These are phyloP conservation scores for Fregetta grallaria DNA, from an alignment of 2,113 vertebrate genomes.

Conservation along the genomic window DNA sequence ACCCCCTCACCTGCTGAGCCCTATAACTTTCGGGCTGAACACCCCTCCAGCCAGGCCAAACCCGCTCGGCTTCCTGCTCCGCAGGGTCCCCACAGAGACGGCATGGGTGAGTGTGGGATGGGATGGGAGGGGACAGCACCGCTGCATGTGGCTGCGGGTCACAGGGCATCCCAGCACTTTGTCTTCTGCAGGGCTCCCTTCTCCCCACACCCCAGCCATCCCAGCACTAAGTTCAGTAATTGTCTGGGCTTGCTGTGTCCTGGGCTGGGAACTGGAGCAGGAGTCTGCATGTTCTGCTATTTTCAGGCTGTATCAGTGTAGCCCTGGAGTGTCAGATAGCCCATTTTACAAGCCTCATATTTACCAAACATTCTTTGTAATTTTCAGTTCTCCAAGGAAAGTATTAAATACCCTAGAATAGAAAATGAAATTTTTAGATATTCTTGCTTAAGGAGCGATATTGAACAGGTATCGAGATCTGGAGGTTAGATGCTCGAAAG, in stretches of 20 bases:
- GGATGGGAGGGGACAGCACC: not conserved
- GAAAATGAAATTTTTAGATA: not conserved
- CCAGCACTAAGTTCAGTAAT: rapidly evolving
- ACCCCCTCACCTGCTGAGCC: not conserved
- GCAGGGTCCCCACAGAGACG: not conserved
- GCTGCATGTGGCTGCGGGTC: not conserved
- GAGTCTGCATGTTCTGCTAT: not conserved
- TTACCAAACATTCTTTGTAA: not conserved
- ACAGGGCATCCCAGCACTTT: not conserved
- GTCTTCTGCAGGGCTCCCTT: not conserved
- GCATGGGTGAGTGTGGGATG: conserved; percentile 46
- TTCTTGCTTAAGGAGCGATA: not conserved
- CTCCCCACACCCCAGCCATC: not conserved
- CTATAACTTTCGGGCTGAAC: conserved; percentile 49
- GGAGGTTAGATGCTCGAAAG: not conserved
- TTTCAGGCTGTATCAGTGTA: not conserved
- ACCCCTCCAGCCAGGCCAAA: not conserved
- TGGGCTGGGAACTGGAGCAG: not conserved
- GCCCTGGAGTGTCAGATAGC: not conserved
- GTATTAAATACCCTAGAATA: not conserved
- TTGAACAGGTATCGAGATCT: not conserved
- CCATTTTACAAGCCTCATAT: not conserved
- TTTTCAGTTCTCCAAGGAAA: not conserved
- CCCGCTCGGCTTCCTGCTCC: not conserved
- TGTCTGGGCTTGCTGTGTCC: not conserved